Percentiles rank a stretch among this genome's conserved stretches.
These are phyloP conservation scores for Scaptomyza hsui DNA, from an alignment of 1,140 invertebrate genomes.

Conservation along the genomic window DNA sequence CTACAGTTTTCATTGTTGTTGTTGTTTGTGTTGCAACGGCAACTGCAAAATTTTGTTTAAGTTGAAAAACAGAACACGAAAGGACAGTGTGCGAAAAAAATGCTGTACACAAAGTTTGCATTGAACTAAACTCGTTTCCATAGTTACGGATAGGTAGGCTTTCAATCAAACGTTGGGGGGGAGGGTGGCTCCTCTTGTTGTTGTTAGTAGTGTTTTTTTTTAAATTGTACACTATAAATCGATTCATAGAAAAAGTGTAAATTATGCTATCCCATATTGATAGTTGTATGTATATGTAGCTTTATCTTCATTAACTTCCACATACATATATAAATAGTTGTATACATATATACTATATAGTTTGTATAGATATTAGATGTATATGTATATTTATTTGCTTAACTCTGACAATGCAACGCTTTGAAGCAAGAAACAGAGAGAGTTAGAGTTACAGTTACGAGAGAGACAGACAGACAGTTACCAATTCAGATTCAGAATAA, in stretches of 20 bases:
- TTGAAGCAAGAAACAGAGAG: slow-evolving; percentile 72
- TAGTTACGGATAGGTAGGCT: slow-evolving; percentile 46
- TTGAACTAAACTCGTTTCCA: slow-evolving; percentile 54
- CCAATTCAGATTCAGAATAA: slow-evolving; percentile 38
- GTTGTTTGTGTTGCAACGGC: slow-evolving; percentile 62
- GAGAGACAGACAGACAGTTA: slow-evolving; percentile 18
- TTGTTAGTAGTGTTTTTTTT: slow-evolving; percentile 29
- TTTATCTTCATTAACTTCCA: not conserved
- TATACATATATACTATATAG: slow-evolving; percentile 57
- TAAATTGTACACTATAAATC: slow-evolving; percentile 75
- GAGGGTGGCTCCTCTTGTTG: slow-evolving; percentile 50
- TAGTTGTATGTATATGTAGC: slow-evolving; percentile 57
- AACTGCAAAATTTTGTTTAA: slow-evolving; percentile 64
- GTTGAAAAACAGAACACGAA: slow-evolving; percentile 60
- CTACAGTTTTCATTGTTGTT: slow-evolving; percentile 49
- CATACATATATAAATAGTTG: slow-evolving; percentile 55
- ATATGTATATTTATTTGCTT: slow-evolving; percentile 70
- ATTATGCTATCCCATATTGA: slow-evolving; percentile 79
- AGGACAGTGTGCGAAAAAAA: slow-evolving; percentile 56
- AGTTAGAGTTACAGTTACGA: too few relatives aligned
- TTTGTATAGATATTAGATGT: slow-evolving; percentile 68
- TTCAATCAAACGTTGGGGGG: slow-evolving; percentile 23
- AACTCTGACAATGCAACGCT: slow-evolving; percentile 78
- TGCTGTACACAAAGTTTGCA: slow-evolving; percentile 46
- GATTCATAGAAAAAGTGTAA: slow-evolving; percentile 82